phyloP scores from a whole-genome alignment of 2,888 invertebrate genomes.

The Sepioteuthis lessoniana region DNA sequence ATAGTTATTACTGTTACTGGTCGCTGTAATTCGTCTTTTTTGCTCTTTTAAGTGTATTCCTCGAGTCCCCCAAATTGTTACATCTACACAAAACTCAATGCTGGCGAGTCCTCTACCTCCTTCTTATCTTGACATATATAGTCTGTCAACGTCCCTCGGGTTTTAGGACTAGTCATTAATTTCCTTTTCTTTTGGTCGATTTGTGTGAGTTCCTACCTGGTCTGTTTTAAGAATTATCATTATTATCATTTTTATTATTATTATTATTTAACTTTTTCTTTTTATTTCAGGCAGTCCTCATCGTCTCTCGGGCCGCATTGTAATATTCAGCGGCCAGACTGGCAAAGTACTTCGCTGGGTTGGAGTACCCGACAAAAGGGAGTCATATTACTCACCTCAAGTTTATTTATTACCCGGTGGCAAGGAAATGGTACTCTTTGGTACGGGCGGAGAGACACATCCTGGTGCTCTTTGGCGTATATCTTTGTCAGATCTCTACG shows the following conservation, averaged over 20 bases:
- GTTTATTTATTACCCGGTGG: constrained; percentile 75
- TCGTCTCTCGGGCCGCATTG: constrained; percentile 80
- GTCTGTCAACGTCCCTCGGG: no score
- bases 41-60: no score
- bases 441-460: constrained; percentile 84
- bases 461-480: constrained; percentile 83
- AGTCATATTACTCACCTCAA: constrained; percentile 85
- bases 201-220: no score
- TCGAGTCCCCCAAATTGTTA: no score
- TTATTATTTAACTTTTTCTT: neutral
- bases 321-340: constrained; percentile 83
- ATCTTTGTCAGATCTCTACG: constrained; percentile 77
- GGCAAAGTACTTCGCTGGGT: constrained; percentile 80
- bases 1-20: no score
- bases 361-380: constrained; percentile 80
- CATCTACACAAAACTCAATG: no score
- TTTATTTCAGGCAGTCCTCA: constrained; percentile 71
- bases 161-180: no score
- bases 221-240: no score
- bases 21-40: neutral
- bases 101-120: no score
- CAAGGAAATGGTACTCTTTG: constrained; percentile 81
- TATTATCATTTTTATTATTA: no score
- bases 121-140: no score
- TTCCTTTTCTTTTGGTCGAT: no score